A percentile compares a stretch with the other conserved stretches of the same genome.
Evolutionary conservation across 2,113 vertebrate genomes (phyloP).

Genomic region (Cyanoliseus patagonus): DNA sequence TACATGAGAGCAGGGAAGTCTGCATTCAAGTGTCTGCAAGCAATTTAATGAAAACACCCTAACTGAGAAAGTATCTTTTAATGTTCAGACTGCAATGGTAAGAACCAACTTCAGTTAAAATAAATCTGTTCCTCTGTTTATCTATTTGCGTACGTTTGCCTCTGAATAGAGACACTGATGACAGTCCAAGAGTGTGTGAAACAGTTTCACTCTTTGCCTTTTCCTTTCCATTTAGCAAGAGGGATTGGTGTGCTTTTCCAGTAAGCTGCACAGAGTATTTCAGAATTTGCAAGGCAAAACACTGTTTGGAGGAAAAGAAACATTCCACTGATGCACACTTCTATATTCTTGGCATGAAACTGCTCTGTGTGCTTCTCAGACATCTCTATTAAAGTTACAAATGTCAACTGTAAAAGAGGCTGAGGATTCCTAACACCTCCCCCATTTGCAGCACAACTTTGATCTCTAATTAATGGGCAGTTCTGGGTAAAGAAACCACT

Average conservation of each 20-base stretch:
- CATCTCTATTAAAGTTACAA: neutral
- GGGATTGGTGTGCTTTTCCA: neutral
- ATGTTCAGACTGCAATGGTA: fast-evolving
- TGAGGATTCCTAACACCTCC: neutral
- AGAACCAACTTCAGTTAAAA: neutral
- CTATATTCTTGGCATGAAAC: neutral
- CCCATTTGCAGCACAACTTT: neutral
- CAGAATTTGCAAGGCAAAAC: neutral
- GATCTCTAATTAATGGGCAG: neutral
- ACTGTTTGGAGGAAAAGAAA: constrained; percentile 19
- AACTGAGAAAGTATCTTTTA: neutral
- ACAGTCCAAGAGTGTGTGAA: neutral
- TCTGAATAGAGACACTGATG: neutral
- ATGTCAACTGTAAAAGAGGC: neutral
- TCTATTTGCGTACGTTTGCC: neutral
- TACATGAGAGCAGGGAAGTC: neutral
- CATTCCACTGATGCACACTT: neutral
- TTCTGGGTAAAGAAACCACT: neutral
- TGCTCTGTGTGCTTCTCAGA: neutral
- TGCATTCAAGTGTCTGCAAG: neutral
- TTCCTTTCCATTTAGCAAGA: neutral
- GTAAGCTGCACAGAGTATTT: neutral
- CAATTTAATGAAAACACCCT: neutral
- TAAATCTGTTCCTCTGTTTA: neutral
- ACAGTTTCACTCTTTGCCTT: neutral